Base-by-base conservation (phyloP, 23 tunicate genomes). In the Halocynthia aurantium region DNA sequence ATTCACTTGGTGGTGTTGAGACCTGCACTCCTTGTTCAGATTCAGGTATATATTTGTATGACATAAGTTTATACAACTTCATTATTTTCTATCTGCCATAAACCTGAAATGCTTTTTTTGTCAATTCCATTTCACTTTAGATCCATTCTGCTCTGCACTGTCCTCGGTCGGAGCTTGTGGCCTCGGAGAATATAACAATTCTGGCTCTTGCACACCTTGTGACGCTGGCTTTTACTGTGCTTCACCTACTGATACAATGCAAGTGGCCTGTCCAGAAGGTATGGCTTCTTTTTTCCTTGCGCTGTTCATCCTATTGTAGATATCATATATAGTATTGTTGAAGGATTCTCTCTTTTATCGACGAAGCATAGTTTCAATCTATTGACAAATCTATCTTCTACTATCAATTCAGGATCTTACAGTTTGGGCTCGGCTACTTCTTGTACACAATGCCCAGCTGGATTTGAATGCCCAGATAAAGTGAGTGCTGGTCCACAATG, bases 371-470 rank as follows among this genome's bases (percentile, higher is more conserved):
- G n/a, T 15, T n/a, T 15, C 17, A 60, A 60, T 60, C 17, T 60
- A 1, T 4, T 15, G n/a, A 60, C 64, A 60, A 15, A 15, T 4
- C 17, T n/a, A 68, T 17, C 15, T 72, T 19, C 15, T 4, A 50
- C 17, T 22, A 18, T 72, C 6, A 18, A 15, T 21, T 20, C 76
- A 92, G 98, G 92, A 55, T 51, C 75, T 51, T 92, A 77, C 85
- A 92, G 84, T 67, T 4, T 21, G 53, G 20, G 21, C 7, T 67
- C 73, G 18, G 60, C 53, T 13, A 44, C 77, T 18, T 88, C 52
- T 10, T 92, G 98, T 61, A 61, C 69, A 31, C 72, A 75, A 44
- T 92, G 98, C 68, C 92, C 84, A 15, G 88, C 98, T 53, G 98
- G 98, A 5, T 70, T 68, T 61, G 77, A 70, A 53, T 92, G 98